Base-by-base conservation (phyloP, 2,113 vertebrate genomes). In the Rhinolophus ferrumequinum region DNA sequence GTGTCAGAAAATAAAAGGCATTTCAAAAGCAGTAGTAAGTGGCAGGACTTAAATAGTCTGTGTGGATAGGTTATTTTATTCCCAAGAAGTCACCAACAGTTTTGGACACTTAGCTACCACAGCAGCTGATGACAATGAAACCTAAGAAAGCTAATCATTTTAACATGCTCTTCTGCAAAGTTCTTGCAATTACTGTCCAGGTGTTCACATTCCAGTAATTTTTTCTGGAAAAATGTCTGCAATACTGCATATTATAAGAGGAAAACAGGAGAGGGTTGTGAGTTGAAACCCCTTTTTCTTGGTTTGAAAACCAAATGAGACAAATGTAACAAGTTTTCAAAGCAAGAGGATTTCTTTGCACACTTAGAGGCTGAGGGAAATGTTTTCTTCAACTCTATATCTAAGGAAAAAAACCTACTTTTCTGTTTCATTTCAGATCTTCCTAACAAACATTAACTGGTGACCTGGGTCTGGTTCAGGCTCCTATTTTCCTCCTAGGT, bases 1-100 rank as follows among this genome's bases (percentile, higher is more conserved):
- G 90, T 83, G 30, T 94, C 83, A 90, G 90, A 96, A 96, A 97
- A 94, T 92, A 95, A 94, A 92, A 96, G 79, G 77, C 72, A 85
- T 95, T 96, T 94, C 76, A 85, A 85, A 94, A 96, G 52, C 88
- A 88, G 79, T 67, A 89, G 92, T 84, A 94, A 94, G 77, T 41
- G 26, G 11, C 82, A 41, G 15, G 30, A n/a, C 73, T 96, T 96
- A 89, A 97, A 97, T 97, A 95, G 94, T 81, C 47, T 41, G 10
- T 18, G 16, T 52, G 56, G 13, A 41, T 58, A 79, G 69, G 13
- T 87, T 88, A 62, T 56, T 93, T 95, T 95, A 38, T 92, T 91
- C 73, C 64, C 8, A 58, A 72, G 75, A 77, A 92, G 22, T 7
- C n/a, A 35, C 35, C 24, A 21, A 67, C 21, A 77, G 22, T 38